Evolutionary conservation across 1,140 invertebrate species (phyloP).

Genomic region (Chironomus striatipennis): DNA sequence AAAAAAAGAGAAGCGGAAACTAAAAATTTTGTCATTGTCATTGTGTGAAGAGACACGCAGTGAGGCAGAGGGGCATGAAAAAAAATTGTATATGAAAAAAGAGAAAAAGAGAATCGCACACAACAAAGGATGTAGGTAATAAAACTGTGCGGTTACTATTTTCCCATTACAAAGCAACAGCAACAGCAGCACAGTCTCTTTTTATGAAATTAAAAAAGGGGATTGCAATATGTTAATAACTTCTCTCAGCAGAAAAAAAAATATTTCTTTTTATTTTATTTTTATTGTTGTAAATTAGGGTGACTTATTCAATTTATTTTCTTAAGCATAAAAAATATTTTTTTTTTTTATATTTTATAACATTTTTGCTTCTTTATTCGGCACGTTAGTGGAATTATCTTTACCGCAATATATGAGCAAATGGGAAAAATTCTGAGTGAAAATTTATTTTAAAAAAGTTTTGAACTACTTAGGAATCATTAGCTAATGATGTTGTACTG

Average conservation of each 20-base stretch:
- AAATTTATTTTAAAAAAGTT: too few species aligned
- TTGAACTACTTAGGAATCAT: too few species aligned
- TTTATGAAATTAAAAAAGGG: background rate
- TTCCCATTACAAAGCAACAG: background rate
- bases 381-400: background rate
- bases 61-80: too few species aligned
- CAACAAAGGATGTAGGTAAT: slow-evolving; percentile 6
- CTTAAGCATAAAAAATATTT: background rate
- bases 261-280: background rate
- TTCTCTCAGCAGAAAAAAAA: background rate
- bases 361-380: background rate
- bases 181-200: background rate
- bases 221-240: slow-evolving; percentile 20
- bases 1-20: background rate
- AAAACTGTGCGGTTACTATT: slow-evolving; percentile 16
- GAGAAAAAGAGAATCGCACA: background rate
- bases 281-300: slow-evolving; percentile 1
- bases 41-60: too few species aligned
- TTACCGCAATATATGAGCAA: too few species aligned
- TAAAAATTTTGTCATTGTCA: background rate
- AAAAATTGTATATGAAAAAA: too few species aligned
- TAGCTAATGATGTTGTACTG: too few species aligned
- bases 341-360: background rate
- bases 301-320: background rate
- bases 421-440: too few species aligned